Evolutionary conservation across 2,797 vertebrate genomes (phyloP).

Genomic region (Momotus momota): DNA sequence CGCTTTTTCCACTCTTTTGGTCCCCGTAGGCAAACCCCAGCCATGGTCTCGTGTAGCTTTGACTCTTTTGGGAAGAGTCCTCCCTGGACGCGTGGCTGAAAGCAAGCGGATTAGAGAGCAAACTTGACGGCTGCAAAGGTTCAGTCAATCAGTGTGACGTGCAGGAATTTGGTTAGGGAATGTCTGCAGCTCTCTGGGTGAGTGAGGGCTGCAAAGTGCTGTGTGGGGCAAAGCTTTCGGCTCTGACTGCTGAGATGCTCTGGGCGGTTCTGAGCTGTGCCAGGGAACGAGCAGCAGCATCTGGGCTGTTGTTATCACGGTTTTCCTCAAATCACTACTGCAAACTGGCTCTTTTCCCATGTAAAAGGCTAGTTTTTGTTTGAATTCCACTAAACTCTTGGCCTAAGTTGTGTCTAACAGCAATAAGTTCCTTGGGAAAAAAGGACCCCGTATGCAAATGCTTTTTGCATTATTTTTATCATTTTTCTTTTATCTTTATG

Average conservation of each 20-base stretch:
- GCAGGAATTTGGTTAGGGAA: not conserved
- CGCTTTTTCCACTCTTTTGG: not conserved
- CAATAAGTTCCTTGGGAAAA: not conserved
- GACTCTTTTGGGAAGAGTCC: not conserved
- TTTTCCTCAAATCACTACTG: not conserved
- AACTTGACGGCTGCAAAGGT: not conserved
- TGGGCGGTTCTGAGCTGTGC: not conserved
- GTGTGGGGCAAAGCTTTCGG: not conserved
- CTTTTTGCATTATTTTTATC: not conserved
- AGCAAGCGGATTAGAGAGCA: not conserved
- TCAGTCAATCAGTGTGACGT: not conserved
- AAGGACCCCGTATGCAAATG: not conserved
- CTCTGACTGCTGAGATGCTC: not conserved
- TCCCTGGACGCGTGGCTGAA: slow-evolving; percentile 14
- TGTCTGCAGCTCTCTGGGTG: not conserved
- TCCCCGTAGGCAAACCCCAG: not conserved
- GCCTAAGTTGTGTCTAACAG: not conserved
- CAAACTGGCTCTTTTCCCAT: rapidly evolving
- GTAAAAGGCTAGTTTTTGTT: not conserved
- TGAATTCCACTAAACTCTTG: not conserved
- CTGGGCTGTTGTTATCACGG: rapidly evolving
- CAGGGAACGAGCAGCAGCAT: not conserved
- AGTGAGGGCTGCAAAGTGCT: not conserved
- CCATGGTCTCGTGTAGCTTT: not conserved
- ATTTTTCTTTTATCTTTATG: not conserved